Evolutionary conservation across 1,140 invertebrate species (phyloP), one percentile per base, ranked within the genome.

Genomic region (Sarcophaga bullata): DNA sequence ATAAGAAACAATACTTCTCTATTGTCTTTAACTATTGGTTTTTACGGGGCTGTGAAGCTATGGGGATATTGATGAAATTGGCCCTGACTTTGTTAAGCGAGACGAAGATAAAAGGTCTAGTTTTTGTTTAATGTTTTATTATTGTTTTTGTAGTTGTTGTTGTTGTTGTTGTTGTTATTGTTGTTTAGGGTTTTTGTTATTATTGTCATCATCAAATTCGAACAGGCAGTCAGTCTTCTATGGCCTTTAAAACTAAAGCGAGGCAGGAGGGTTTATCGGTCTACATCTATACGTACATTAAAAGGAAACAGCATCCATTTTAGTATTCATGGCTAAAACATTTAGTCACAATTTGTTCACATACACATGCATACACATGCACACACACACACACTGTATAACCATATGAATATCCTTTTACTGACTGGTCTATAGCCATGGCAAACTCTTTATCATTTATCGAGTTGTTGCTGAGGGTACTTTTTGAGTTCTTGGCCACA

Each of bases 401-500:
- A 68, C 17, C 62, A 68, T 68, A 19, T 68, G 17, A 37, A 37
- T 37, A 37, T 37, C 25, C 25, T 37, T 37, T 37, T 37, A 37
- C 25, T 37, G 25, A 37, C 25, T 37, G 25, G 25, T 37, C 25
- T 37, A 37, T 37, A 37, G 25, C 4, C 25, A 37, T 37, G 25
- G 25, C 25, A 37, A 37, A 37, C 25, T 37, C 25, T 73, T 73
- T 19, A 73, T 25, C 72, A n/a, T 17, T 73, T 37, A 37, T 37
- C 25, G 25, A 37, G 25, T 80, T 17, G 17, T 52, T 80, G 75
- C 19, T n/a, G 46, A 78, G 46, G 11, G 49, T 78, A 47, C 47
- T 80, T 80, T 76, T 80, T 37, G 25, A 37, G 50, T 46, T 49
- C 76, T 80, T 80, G 76, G 76, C 76, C 76, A 80, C 76, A 80